A percentile compares a stretch with the other conserved stretches of the same genome.
These are phyloP conservation scores for Octodonta nipae DNA, from an alignment of 2,888 invertebrate species.

Conservation along the genomic window DNA sequence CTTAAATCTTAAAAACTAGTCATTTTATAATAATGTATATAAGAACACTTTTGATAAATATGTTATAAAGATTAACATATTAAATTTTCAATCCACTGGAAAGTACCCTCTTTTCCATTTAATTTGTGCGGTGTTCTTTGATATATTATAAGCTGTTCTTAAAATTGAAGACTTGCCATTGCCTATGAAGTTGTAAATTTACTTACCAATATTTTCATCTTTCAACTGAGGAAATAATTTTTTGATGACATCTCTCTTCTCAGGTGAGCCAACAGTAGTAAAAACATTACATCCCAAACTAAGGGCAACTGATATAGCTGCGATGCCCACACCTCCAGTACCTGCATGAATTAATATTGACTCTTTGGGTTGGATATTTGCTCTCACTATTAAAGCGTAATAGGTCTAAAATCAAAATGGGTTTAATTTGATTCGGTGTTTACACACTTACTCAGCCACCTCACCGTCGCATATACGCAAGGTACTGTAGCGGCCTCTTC, in stretches of 20 bases:
- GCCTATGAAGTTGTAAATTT: too few species aligned
- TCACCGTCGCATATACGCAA: constrained; percentile 46
- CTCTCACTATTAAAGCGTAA: constrained; percentile 18
- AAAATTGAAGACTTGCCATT: too few species aligned
- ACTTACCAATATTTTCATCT: constrained; percentile 54
- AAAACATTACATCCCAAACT: constrained; percentile 70
- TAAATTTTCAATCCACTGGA: too few species aligned
- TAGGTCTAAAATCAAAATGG: constrained; percentile 17
- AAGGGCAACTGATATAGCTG: constrained; percentile 81
- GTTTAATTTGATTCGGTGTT: too few species aligned
- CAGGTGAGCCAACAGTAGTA: constrained; percentile 75
- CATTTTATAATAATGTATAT: too few species aligned
- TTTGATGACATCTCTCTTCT: constrained; percentile 73
- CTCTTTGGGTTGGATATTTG: constrained; percentile 14
- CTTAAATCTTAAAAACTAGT: too few species aligned
- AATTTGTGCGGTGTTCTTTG: too few species aligned
- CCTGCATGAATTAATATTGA: constrained; percentile 32
- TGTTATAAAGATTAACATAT: too few species aligned
- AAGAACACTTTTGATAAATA: too few species aligned
- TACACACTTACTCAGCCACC: too few species aligned
- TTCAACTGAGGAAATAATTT: constrained; percentile 66
- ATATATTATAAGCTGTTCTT: too few species aligned
- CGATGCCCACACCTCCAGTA: constrained; percentile 78
- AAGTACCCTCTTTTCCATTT: too few species aligned
- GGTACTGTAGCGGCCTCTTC: constrained; percentile 55